Evolutionary conservation across 2,113 vertebrate species (phyloP), one percentile per base, ranked within the genome.

Genomic region (Pipra filicauda): DNA sequence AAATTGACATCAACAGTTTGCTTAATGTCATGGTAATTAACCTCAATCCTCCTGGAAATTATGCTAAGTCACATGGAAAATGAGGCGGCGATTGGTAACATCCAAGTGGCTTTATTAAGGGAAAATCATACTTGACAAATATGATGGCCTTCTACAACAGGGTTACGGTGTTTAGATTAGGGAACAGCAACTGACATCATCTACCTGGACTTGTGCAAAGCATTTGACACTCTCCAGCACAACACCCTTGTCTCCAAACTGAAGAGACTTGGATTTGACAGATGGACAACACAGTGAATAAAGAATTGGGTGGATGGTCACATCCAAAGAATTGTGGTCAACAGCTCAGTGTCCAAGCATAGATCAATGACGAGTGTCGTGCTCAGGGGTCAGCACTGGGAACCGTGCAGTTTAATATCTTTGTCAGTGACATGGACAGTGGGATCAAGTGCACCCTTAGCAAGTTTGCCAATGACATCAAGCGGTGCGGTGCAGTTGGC

Each of bases 21-120:
- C 71, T 85, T 94, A 88, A 93, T 88, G 39, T 88, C 39, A 44
- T 31, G 14, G 39, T 54, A 96, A 95, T 96, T 93, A 90, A 94
- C 15, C 75, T 85, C 48, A 93, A 46, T 92, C 10, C 2, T 39
- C 5, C 28, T 71, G 49, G 33, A 58, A 76, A 27, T 17, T 64
- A 16, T 44, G 15, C 17, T 39, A n/a, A 76, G 20, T 9, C 20
- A 64, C 14, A 19, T 23, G 11, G 23, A 76, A 82, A 58, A 64
- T 64, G 15, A 64, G 8, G 17, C 4, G 1, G 13, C 4, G 3
- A 58, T 44, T 64, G 33, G 37, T 58, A 64, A 20, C 6, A 51
- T 51, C 33, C 43, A 71, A 14, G 17, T 44, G 15, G 7, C 13
- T 70, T n/a, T 11, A 62, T 23, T 30, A 51, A 26, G 7, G 19